Evolutionary conservation across 2,113 vertebrate genomes (phyloP).

Genomic region (Syrmaticus mikado): DNA sequence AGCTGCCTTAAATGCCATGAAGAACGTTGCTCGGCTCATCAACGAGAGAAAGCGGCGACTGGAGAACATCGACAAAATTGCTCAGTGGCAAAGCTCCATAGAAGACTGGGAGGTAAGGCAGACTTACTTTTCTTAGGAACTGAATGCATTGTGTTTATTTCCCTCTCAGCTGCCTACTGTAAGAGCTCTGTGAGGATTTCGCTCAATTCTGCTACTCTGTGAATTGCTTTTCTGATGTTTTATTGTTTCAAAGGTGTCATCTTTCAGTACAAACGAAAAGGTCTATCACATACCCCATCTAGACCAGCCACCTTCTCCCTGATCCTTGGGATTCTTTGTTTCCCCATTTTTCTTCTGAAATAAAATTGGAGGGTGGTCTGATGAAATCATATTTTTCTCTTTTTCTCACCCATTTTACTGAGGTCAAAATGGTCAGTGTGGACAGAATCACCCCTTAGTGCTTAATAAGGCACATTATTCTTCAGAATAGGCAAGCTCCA

Average conservation of each 20-base stretch:
- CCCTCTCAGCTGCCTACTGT: neutral
- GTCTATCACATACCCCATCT: neutral
- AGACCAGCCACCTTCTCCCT: neutral
- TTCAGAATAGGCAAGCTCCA: neutral
- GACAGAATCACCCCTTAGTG: neutral
- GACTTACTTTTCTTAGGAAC: no score
- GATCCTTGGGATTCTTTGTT: neutral
- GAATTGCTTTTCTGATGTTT: neutral
- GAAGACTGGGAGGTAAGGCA: conserved; percentile 94
- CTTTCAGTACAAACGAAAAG: neutral
- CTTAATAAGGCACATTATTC: neutral
- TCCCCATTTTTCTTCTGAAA: neutral
- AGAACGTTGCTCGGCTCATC: conserved; percentile 93
- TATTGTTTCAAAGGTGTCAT: neutral
- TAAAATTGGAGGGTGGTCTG: neutral
- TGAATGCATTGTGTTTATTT: accelerated
- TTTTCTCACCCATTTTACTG: neutral
- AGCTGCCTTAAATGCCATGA: conserved; percentile 95
- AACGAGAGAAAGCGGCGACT: conserved; percentile 94
- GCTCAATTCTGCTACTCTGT: neutral
- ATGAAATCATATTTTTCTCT: neutral
- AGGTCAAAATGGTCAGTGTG: neutral
- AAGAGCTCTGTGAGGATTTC: neutral
- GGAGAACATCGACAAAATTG: conserved; percentile 97
- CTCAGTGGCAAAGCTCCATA: conserved; percentile 95